Evolutionary conservation across 2,888 invertebrate genomes (phyloP).

Genomic region (Drosophila nr. perissopoda): DNA sequence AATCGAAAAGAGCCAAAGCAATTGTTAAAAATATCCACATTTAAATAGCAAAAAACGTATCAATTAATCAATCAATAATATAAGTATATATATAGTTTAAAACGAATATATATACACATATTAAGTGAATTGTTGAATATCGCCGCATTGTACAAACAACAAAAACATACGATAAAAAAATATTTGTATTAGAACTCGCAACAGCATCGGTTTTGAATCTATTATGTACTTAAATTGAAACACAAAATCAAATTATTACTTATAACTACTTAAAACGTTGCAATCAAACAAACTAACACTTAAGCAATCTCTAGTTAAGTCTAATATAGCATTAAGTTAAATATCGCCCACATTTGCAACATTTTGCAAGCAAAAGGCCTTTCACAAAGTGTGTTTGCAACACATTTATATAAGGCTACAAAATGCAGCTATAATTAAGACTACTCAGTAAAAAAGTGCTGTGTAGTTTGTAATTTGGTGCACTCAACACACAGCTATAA

Average conservation of each 20-base stretch:
- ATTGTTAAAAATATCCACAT: constrained; percentile 66
- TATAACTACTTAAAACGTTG: constrained; percentile 38
- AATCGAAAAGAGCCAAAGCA: constrained; percentile 53
- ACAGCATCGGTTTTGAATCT: constrained; percentile 30
- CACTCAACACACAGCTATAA: background rate
- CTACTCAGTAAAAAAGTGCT: constrained; percentile 1
- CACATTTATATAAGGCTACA: background rate
- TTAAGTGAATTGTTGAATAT: constrained; percentile 45
- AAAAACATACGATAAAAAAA: constrained; percentile 15
- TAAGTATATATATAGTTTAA: constrained; percentile 12
- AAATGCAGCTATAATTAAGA: constrained; percentile 8
- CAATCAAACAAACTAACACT: constrained; percentile 52
- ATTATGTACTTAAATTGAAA: constrained; percentile 52
- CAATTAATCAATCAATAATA: constrained; percentile 56
- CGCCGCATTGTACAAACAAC: constrained; percentile 64
- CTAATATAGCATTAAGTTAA: constrained; percentile 37
- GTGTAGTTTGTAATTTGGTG: background rate
- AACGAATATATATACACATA: constrained; percentile 22
- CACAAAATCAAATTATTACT: constrained; percentile 19
- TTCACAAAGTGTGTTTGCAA: constrained; percentile 47
- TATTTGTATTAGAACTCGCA: constrained; percentile 36
- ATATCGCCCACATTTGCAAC: constrained; percentile 38
- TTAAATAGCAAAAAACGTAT: constrained; percentile 56
- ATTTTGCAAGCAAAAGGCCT: constrained; percentile 22
- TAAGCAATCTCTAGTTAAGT: constrained; percentile 57